A percentile compares a stretch with the other conserved stretches of the same genome.
Conservation (phyloP, 2,113 vertebrate genomes). For the Ahaetulla prasina region DNA sequence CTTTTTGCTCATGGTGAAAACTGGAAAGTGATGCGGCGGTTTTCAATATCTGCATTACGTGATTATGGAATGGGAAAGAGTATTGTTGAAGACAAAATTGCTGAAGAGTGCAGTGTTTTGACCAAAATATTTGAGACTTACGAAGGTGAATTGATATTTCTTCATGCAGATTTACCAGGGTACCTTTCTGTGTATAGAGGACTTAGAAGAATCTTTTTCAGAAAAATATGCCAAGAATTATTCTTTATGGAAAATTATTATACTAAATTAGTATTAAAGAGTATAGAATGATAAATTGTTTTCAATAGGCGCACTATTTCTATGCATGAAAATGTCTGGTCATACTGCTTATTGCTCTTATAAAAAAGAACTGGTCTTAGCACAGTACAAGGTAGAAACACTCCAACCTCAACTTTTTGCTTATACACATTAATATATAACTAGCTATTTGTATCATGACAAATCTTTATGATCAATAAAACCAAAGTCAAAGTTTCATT, state of each 20-base stretch:
- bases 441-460: neutral
- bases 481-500: neutral
- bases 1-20: too few species aligned
- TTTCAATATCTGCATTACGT: neutral
- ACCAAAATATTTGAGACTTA: neutral
- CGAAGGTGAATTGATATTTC: neutral
- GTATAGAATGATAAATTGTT: neutral
- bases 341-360: too few species aligned
- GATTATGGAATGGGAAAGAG: neutral
- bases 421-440: neutral
- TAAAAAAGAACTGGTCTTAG: neutral
- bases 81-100: neutral
- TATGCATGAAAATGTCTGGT: neutral
- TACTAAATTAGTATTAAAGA: neutral
- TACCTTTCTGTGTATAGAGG: neutral
- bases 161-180: accelerated
- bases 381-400: neutral
- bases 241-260: neutral
- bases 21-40: neutral
- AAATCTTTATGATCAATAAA: neutral
- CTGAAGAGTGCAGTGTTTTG: neutral
- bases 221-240: neutral
- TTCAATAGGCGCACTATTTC: neutral
- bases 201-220: neutral
- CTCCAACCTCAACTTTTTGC: too few species aligned